Conservation (phyloP, 2,113 vertebrate species). For the Calidris pygmaea region DNA sequence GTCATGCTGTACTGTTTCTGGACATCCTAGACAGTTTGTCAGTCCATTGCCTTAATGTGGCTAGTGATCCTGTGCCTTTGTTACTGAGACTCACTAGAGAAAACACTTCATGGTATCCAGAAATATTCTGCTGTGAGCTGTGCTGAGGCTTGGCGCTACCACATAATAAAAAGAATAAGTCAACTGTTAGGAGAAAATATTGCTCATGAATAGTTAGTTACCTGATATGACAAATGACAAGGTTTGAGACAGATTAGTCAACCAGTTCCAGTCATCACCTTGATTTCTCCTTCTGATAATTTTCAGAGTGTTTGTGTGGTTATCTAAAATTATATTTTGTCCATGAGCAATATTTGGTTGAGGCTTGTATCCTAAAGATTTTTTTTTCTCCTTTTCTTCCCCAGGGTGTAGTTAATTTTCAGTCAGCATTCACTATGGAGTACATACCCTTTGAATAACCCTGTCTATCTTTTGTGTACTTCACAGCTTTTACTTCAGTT, state of each 20-base stretch:
- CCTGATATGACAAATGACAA: constrained; percentile 7
- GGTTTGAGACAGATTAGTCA: constrained; percentile 19
- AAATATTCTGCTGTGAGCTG: not conserved
- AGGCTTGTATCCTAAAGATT: not conserved
- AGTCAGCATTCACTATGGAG: not conserved
- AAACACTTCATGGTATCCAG: not conserved
- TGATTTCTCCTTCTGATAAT: not conserved
- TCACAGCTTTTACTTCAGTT: not conserved
- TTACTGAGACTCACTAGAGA: not conserved
- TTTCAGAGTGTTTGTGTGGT: not conserved
- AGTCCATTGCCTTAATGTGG: not conserved
- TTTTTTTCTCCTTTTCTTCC: not conserved
- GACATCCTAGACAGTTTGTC: not conserved
- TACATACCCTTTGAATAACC: not conserved
- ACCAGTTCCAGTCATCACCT: not conserved
- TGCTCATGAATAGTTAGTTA: not conserved
- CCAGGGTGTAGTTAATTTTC: not conserved
- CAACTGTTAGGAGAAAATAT: not conserved
- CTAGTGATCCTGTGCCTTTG: not conserved
- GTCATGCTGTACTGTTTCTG: not conserved
- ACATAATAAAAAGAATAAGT: not conserved
- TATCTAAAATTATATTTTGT: not conserved
- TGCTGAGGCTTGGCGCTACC: not conserved
- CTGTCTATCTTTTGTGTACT: not conserved
- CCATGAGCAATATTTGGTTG: not conserved